Evolutionary conservation across 2,888 invertebrate genomes (phyloP), one percentile per base, ranked within the genome.

Genomic region (Osmoderma eremita): DNA sequence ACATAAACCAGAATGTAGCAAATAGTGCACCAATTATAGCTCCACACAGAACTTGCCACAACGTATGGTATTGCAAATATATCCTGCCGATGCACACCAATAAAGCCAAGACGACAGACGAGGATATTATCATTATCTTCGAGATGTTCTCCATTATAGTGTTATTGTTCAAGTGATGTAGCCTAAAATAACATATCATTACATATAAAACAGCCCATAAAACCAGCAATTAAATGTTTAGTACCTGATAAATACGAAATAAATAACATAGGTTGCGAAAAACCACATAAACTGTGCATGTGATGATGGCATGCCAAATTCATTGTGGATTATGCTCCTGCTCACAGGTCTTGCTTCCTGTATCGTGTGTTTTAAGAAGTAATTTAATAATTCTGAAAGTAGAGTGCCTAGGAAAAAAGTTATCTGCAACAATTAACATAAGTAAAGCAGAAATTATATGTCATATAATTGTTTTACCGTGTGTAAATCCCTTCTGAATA

Each of bases 271-370:
- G 58, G 89, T 87, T 72, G 93, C 88, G 83, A 95, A 94, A 83
- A 95, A 96, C 92, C 94, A 94, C 85, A 93, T 90, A 81, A 94
- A 93, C 83, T 95, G 95, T 75, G 95, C 88, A 85, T 96, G 96
- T 70, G 92, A 91, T 36, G 95, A 95, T 64, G 95, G 96, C 95
- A 95, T 95, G 75, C 92, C 93, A 86, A 91, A 93, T 82, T 93
- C 92, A 75, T 88, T 88, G 75, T 90, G 90, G 63, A 90, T 81
- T 76, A 87, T 84, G 69, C 88, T 87, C 77, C 92, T 85, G 70
- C 85, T 84, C 74, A 91, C 79, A 61, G 96, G 96, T 78, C 95
- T 86, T 54, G 89, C 86, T 83, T 95, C 93, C 81, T 90, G 88
- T 75, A 95, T 91, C 65, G 88, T 85, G 79, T 93, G 90, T 82